Evolutionary conservation across 92 coral and sea anemone genomes (phyloP).

Genomic region (Nematostella vectensis): DNA sequence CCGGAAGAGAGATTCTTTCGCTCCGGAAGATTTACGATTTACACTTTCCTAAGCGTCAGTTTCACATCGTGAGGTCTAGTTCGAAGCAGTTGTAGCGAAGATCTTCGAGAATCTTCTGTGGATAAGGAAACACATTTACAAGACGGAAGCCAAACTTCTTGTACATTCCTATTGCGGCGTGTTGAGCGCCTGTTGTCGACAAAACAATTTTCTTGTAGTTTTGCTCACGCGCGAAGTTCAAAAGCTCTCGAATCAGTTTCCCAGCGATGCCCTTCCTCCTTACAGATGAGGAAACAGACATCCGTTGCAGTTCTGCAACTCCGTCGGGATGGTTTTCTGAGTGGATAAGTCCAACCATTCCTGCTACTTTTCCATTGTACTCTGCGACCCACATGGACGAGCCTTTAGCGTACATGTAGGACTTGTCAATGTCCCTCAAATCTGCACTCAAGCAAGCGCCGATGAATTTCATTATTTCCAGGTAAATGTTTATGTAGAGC

Average conservation of each 20-base stretch:
- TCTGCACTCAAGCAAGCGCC: constrained; percentile 50
- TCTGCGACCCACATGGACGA: constrained; percentile 72
- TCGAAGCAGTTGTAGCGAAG: constrained; percentile 42
- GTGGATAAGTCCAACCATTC: constrained; percentile 59
- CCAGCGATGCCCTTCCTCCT: constrained; percentile 63
- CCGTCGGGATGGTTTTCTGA: constrained; percentile 47
- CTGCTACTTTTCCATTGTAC: constrained; percentile 47
- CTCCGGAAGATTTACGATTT: no score
- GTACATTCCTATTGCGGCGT: constrained; percentile 50
- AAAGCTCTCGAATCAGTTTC: constrained; percentile 30
- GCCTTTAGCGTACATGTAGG: constrained; percentile 29
- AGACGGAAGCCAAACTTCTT: constrained; percentile 45
- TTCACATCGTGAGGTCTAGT: constrained; percentile 37
- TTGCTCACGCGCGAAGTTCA: constrained; percentile 40
- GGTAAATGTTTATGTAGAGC: constrained; percentile 50
- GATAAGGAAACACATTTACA: constrained; percentile 32
- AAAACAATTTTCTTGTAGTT: constrained; percentile 32
- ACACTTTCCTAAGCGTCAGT: no score
- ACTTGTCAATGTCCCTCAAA: constrained; percentile 43
- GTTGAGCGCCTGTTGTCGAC: constrained; percentile 51
- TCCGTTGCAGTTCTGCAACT: constrained; percentile 54
- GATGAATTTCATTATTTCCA: constrained; percentile 39
- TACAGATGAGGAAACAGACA: constrained; percentile 48
- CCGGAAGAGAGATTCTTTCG: no score
- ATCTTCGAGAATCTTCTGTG: constrained; percentile 51